Conservation (phyloP, 2,113 vertebrate species). For the Patagioenas fasciata region DNA sequence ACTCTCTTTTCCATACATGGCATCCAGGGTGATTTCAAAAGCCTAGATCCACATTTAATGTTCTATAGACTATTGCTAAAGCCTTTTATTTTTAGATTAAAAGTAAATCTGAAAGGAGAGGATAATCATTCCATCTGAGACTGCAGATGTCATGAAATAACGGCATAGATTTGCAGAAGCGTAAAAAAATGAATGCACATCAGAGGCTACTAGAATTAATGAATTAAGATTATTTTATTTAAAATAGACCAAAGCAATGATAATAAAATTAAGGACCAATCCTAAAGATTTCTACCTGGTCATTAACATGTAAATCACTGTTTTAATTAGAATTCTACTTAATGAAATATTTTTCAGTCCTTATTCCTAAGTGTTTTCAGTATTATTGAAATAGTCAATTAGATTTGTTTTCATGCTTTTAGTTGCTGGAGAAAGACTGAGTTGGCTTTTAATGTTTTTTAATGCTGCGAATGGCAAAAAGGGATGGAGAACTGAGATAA, state of each 20-base stretch:
- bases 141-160: background rate
- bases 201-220: background rate
- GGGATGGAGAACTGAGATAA: background rate
- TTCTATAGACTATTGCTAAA: background rate
- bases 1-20: background rate
- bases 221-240: background rate
- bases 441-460: background rate
- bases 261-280: background rate
- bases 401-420: slow-evolving; percentile 46
- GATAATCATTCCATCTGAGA: background rate
- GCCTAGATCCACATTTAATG: background rate
- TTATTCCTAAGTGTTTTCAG: slow-evolving; percentile 12
- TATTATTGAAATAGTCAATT: slow-evolving; percentile 43
- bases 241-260: background rate
- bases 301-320: slow-evolving; percentile 54
- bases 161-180: background rate
- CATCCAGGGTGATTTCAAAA: background rate
- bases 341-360: slow-evolving; percentile 30
- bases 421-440: background rate
- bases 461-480: slow-evolving; percentile 4
- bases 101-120: background rate
- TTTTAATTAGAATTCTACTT: slow-evolving; percentile 50
- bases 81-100: background rate
- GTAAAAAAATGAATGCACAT: background rate
- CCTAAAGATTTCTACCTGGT: slow-evolving; percentile 4